Evolutionary conservation across 2,113 vertebrate species (phyloP).

Genomic region (Paratilapia polleni): DNA sequence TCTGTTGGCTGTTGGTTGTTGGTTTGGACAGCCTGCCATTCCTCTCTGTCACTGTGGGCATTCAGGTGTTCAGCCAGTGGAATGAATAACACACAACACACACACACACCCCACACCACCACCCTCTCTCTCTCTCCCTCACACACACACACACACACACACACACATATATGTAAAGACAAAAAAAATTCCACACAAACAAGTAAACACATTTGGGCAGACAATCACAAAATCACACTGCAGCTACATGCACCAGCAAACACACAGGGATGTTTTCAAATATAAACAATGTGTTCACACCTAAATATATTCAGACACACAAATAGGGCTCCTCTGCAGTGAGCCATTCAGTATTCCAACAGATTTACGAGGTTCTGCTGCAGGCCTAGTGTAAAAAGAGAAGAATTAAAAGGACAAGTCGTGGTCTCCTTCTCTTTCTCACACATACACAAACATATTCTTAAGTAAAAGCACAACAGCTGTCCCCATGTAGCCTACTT

Average conservation of each 20-base stretch:
- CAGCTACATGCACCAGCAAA: conserved; percentile 38
- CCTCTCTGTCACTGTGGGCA: conserved; percentile 59
- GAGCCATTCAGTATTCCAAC: conserved; percentile 34
- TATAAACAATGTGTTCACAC: conserved; percentile 37
- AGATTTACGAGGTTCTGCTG: conserved; percentile 56
- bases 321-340: conserved; percentile 35
- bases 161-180: background rate
- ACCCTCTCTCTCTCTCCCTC: background rate
- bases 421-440: background rate
- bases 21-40: conserved; percentile 61
- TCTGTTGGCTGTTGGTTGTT: conserved; percentile 53
- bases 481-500: background rate
- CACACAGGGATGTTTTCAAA: conserved; percentile 34
- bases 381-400: conserved; percentile 38
- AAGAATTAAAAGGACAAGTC: conserved; percentile 37
- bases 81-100: conserved; percentile 43
- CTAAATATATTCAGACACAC: conserved; percentile 19
- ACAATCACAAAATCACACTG: conserved; percentile 42
- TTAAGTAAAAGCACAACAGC: conserved; percentile 2
- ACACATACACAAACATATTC: too few species aligned
- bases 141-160: background rate
- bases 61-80: conserved; percentile 63
- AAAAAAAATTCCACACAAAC: conserved; percentile 4
- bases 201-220: conserved; percentile 13
- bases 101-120: background rate